These are phyloP conservation scores for Nematopogon swammerdamellus DNA, from an alignment of 2,888 invertebrate species.

Conservation along the genomic window DNA sequence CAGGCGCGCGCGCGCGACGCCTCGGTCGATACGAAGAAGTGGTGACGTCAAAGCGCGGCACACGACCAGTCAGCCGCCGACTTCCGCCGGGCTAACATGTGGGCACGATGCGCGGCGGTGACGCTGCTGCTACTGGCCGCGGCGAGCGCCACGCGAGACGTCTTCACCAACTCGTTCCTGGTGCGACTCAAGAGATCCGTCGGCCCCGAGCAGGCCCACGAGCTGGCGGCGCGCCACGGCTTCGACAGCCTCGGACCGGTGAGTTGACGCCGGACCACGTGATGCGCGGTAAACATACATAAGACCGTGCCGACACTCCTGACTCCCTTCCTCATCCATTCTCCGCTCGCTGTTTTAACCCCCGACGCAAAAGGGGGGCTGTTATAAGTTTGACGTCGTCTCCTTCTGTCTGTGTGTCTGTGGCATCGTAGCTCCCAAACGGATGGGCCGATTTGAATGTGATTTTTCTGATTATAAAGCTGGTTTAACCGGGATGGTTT, in stretches of 20 bases:
- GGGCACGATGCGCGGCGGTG: conserved; percentile 39
- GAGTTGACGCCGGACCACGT: conserved; percentile 55
- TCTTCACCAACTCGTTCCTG: conserved; percentile 95
- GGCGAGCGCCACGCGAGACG: conserved; percentile 53
- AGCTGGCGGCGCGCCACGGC: conserved; percentile 84
- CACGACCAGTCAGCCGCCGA: conserved; percentile 43
- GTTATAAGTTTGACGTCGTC: no score
- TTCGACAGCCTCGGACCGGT: conserved; percentile 95
- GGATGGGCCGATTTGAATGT: no score
- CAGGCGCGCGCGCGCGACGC: conserved; percentile 33
- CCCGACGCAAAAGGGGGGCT: no score
- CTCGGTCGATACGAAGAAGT: conserved; percentile 36
- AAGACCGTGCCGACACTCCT: no score
- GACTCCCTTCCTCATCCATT: no score
- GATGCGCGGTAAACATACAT: conserved; percentile 48
- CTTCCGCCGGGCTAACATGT: conserved; percentile 44
- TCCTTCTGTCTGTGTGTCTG: no score
- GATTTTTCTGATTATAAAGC: no score
- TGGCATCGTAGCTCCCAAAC: no score
- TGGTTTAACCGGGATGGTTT: no score
- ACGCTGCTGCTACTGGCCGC: conserved; percentile 35
- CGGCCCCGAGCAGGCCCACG: conserved; percentile 71
- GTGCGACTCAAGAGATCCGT: conserved; percentile 83
- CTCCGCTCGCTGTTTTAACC: no score
- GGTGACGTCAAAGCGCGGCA: conserved; percentile 39